These are phyloP conservation scores for Diphyllodes magnificus DNA, from an alignment of 2,113 vertebrate genomes.

Conservation along the genomic window DNA sequence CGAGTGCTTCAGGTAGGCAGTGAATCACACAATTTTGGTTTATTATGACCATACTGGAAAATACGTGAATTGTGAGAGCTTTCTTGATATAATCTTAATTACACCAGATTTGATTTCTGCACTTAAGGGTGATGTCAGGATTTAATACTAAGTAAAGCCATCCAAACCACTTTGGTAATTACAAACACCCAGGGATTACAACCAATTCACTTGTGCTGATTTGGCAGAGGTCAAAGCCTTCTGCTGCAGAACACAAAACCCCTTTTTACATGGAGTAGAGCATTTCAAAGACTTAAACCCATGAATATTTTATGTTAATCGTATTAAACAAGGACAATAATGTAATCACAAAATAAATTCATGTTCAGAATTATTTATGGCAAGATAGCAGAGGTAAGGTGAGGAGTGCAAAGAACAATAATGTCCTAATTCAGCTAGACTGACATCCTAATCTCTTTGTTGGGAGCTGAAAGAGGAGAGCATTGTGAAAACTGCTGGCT, in stretches of 20 bases:
- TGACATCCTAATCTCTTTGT: neutral
- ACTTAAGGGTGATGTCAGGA: constrained; percentile 9
- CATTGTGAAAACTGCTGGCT: neutral
- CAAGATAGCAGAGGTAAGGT: neutral
- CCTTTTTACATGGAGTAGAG: neutral
- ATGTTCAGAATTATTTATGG: neutral
- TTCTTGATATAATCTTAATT: neutral
- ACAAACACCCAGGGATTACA: neutral
- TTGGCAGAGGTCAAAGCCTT: neutral
- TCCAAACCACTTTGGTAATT: constrained; percentile 4
- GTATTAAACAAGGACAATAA: neutral
- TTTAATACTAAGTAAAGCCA: neutral
- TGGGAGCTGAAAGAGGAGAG: neutral
- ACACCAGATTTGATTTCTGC: neutral
- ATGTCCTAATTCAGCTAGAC: neutral
- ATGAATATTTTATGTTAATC: neutral
- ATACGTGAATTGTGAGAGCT: neutral
- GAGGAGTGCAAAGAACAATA: neutral
- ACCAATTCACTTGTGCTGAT: neutral
- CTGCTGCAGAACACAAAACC: neutral
- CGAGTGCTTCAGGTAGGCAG: neutral
- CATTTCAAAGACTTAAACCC: neutral
- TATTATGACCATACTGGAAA: neutral
- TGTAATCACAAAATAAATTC: neutral
- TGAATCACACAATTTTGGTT: neutral